A percentile compares a stretch with the other conserved stretches of the same genome.
Evolutionary conservation across 2,797 vertebrate genomes (phyloP).

Genomic region (Lacerta viridis): DNA sequence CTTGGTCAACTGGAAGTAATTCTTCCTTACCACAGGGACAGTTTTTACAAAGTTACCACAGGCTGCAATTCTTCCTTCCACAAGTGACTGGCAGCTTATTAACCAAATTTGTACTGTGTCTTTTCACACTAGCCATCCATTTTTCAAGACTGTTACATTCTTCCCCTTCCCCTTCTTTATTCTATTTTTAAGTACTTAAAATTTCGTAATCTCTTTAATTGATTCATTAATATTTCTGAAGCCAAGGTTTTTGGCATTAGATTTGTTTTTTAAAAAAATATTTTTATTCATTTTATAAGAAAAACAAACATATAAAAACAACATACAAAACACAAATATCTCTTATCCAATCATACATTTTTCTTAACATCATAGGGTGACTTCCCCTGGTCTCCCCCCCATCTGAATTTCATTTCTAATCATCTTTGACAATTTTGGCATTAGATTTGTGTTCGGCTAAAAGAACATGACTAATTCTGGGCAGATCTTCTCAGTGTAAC

Average conservation of each 20-base stretch:
- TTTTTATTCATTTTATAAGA: no score
- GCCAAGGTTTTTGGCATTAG: not conserved
- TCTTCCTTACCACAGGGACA: not conserved
- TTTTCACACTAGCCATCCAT: not conserved
- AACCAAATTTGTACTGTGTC: not conserved
- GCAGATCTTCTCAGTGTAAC: not conserved
- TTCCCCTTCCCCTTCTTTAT: not conserved
- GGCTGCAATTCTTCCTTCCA: no score
- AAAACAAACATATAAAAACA: no score
- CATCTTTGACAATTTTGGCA: no score
- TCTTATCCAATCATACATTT: no score
- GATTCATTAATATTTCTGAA: not conserved
- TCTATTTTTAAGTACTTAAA: not conserved
- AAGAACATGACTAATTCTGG: not conserved
- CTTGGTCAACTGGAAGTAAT: not conserved
- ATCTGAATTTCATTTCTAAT: no score
- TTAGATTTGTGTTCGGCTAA: not conserved
- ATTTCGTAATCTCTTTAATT: not conserved
- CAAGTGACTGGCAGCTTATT: not conserved
- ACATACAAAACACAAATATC: no score
- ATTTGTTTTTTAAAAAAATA: not conserved
- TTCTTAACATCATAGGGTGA: no score
- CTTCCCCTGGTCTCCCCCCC: no score
- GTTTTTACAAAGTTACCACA: not conserved
- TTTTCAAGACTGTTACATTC: not conserved